Evolutionary conservation across 2,888 invertebrate genomes (phyloP), one percentile per base, ranked within the genome.

Genomic region (Pediacus dermestoides): DNA sequence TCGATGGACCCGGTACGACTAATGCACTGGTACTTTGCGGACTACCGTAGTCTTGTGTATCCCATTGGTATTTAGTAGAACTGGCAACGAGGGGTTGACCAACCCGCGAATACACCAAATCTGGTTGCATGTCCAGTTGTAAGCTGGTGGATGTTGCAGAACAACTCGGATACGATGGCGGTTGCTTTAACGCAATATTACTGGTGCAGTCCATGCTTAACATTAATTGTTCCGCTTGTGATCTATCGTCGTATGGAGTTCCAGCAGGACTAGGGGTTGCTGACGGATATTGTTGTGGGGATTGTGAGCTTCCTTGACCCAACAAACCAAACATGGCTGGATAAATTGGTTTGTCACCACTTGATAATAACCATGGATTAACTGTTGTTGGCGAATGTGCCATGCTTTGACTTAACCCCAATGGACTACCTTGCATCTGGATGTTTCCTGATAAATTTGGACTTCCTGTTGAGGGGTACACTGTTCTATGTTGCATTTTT

Each of bases 311-410:
- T 3, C 66, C 64, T 46, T 80, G 82, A 23, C 80, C 81, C 51
- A 84, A 74, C 42, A 81, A 67, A 27, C 76, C 74, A 55, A 80
- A 80, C 70, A 80, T 75, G n/a, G 74, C 72, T 2, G 79, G 80
- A 55, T 77, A 78, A 38, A 82, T 70, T 3, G 79, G 76, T 60
- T 82, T 80, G 55, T 81, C 80, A 18, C 80, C 78, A 50, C 77
- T 77, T 12, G 80, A 84, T 45, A 88, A 74, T 56, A 84, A 78
- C 85, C 82, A 89, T 66, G 77, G 86, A 58, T 73, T 80, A 57
- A 80, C 74, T 1, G 78, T 67, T 39, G 74, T 71, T 52, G 81
- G 75, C 52, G 80, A 74, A 69, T 74, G 76, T 2, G 66, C 64
- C 53, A 70, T 64, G 13, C 52, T 39, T 46, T 74, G 64, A 21